Percentiles rank a stretch among this genome's conserved stretches.
Evolutionary conservation across 2,113 vertebrate genomes (phyloP).

Genomic region (Anoplopoma fimbria): DNA sequence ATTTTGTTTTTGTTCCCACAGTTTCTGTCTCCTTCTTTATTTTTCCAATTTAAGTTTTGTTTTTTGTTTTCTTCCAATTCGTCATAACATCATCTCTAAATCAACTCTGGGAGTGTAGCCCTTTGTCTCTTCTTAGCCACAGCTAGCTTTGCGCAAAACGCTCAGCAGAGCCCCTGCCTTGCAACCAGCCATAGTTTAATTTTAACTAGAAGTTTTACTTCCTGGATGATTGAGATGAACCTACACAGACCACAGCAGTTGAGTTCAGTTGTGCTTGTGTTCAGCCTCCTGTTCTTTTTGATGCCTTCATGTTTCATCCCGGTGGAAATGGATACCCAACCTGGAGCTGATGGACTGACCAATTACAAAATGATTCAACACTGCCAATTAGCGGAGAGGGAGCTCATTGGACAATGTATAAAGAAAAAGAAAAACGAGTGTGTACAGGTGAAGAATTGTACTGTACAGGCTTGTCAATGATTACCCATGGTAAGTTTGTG

Average conservation of each 20-base stretch:
- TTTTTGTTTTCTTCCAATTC: constrained; percentile 9
- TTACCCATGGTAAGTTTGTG: constrained; percentile 20
- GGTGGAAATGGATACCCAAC: constrained; percentile 77
- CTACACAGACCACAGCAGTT: constrained; percentile 23
- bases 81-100: constrained; percentile 11
- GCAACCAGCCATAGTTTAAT: constrained; percentile 4
- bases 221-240: constrained; percentile 6
- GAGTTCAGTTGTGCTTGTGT: constrained; percentile 66
- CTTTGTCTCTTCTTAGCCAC: constrained; percentile 6
- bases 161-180: constrained; percentile 17
- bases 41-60: constrained; percentile 23
- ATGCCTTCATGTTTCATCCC: constrained; percentile 84
- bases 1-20: constrained; percentile 29
- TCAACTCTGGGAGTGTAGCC: constrained; percentile 4
- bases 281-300: constrained; percentile 73
- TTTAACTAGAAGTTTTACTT: background rate
- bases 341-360: constrained; percentile 82
- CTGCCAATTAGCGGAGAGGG: constrained; percentile 59
- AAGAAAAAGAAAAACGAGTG: constrained; percentile 30
- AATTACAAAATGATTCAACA: constrained; percentile 57
- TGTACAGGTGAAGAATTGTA: constrained; percentile 38
- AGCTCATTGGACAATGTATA: constrained; percentile 75
- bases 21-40: background rate
- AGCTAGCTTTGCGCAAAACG: background rate
- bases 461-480: constrained; percentile 31